Conservation (phyloP, 2,797 vertebrate genomes). For the Trematomus bernacchii region DNA sequence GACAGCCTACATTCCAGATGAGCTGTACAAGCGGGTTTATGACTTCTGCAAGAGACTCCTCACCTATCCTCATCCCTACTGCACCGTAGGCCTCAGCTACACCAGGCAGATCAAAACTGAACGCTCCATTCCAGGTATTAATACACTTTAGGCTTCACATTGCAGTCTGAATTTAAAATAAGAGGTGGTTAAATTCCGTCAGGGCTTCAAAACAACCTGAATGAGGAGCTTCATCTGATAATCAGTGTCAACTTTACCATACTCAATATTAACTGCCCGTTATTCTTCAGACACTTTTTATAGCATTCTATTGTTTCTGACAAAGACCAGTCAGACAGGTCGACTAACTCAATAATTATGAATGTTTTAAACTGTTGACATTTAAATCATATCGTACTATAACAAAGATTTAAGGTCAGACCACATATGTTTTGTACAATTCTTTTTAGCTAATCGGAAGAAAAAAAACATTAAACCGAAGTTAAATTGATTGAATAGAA, state of each 20-base stretch:
- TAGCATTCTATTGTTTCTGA: too few relatives aligned
- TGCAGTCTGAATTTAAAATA: neutral
- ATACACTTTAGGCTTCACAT: too few relatives aligned
- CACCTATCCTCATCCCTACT: slow-evolving; percentile 92
- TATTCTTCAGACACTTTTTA: neutral
- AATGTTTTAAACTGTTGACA: neutral
- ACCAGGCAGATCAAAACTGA: slow-evolving; percentile 89
- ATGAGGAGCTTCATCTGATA: neutral
- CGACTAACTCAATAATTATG: neutral
- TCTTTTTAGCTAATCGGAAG: neutral
- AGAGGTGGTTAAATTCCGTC: neutral
- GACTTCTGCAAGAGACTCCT: slow-evolving; percentile 90
- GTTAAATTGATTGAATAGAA: neutral
- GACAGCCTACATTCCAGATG: slow-evolving; percentile 90
- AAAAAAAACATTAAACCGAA: neutral
- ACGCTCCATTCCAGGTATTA: slow-evolving; percentile 85
- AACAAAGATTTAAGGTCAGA: neutral
- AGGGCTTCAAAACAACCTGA: neutral
- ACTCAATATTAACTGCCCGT: neutral
- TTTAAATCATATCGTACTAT: neutral
- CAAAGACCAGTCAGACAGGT: neutral
- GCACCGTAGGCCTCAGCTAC: slow-evolving; percentile 90
- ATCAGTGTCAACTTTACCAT: neutral
- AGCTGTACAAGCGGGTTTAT: slow-evolving; percentile 90
- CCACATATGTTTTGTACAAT: neutral